These are phyloP conservation scores for Phylloscopus collybita DNA, from an alignment of 2,797 vertebrate genomes.

Conservation along the genomic window DNA sequence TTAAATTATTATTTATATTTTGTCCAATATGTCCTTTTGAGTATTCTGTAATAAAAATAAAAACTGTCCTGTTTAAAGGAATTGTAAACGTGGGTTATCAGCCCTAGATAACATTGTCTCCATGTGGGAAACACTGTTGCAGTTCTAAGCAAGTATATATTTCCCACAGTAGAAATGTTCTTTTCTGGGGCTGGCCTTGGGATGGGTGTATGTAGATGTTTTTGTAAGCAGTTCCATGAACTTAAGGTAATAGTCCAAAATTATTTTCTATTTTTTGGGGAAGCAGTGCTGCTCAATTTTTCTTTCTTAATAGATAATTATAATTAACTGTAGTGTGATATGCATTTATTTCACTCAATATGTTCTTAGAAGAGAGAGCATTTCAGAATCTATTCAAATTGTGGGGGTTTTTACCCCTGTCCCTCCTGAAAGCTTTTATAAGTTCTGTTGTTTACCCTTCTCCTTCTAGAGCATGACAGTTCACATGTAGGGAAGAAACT, in stretches of 20 bases:
- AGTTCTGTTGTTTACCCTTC: background rate
- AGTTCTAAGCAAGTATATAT: background rate
- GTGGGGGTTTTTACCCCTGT: background rate
- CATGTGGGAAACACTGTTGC: background rate
- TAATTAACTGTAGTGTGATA: background rate
- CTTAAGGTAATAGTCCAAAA: background rate
- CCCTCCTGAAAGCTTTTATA: background rate
- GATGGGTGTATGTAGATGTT: background rate
- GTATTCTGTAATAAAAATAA: background rate
- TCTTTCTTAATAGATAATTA: background rate
- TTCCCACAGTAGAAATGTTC: background rate
- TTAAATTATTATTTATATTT: background rate
- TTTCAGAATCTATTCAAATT: background rate
- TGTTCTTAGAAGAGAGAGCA: background rate
- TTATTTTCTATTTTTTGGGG: background rate
- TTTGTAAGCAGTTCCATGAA: background rate
- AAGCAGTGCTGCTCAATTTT: background rate
- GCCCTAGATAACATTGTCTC: background rate
- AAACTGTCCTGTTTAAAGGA: background rate
- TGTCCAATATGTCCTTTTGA: background rate
- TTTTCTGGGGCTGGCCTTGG: background rate
- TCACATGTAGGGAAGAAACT: background rate
- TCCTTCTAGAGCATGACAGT: background rate
- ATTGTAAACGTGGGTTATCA: background rate
- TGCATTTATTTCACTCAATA: background rate